These are phyloP conservation scores for Diorhabda sublineata DNA, from an alignment of 1,140 invertebrate genomes.

Conservation along the genomic window DNA sequence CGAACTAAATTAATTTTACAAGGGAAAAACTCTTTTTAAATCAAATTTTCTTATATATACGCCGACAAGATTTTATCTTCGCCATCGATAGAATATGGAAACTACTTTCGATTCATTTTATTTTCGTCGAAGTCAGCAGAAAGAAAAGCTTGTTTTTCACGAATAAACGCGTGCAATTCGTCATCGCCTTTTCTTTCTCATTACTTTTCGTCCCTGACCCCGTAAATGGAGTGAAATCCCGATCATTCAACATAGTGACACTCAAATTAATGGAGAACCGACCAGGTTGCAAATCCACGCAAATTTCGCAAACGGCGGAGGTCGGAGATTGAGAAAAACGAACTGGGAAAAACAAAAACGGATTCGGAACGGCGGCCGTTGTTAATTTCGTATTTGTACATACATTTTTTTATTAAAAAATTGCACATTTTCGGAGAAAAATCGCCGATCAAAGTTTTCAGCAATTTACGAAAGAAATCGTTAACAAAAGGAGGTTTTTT, in stretches of 20 bases:
- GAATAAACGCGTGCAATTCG: background rate
- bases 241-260: conserved; percentile 19
- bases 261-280: conserved; percentile 34
- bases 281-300: conserved; percentile 33
- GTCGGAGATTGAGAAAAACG: background rate
- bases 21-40: too few species aligned
- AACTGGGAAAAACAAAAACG: background rate
- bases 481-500: too few species aligned
- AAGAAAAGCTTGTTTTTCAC: background rate
- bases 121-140: background rate
- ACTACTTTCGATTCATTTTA: background rate
- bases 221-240: conserved; percentile 26
- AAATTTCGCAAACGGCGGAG: conserved; percentile 25
- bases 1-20: too few species aligned
- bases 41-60: too few species aligned
- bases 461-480: too few species aligned
- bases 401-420: too few species aligned
- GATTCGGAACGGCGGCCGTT: background rate
- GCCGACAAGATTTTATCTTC: too few species aligned
- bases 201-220: background rate
- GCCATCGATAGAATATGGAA: too few species aligned
- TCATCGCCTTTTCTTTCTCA: background rate
- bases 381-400: background rate
- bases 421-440: too few species aligned
- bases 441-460: too few species aligned